Base-by-base conservation (phyloP, 2,113 vertebrate species). In the Vicugna pacos region DNA sequence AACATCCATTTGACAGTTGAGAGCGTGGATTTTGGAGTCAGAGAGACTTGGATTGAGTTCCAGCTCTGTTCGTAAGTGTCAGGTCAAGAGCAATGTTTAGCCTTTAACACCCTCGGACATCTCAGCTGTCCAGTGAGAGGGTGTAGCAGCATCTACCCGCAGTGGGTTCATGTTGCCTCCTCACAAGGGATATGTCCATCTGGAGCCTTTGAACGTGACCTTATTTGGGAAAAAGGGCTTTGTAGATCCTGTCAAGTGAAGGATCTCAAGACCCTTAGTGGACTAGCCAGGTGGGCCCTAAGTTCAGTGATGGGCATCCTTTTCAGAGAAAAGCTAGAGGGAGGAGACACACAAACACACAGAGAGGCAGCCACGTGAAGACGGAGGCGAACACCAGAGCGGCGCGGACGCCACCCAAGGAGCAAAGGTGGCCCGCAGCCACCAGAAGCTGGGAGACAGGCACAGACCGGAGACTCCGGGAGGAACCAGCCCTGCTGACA, bases 1-100 rank as follows among this genome's bases (percentile, higher is more conserved):
- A 22, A 30, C 15, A 4, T 8, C 3, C 0, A 0, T 32, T 3
- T 5, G n/a, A 0, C 0, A 11, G 26, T 3, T 42, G 5, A 58
- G 20, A 73, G 20, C 24, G 2, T 38, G 6, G 62, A 13, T 5
- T 42, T 17, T 13, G 60, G 79, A 28, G 48, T 76, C 69, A 28
- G 52, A 58, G 1, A 46, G 75, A 28, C 24, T 28, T 3, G 2
- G 15, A 11, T 6, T n/a, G 19, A 42, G 30, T 16, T 46, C 52
- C 0, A 1, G 2, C 35, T 70, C 65, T 13, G 42, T 67, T n/a
- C 6, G 2, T 4, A 73, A 65, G 30, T 10, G 14, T 35, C 26
- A 75, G 14, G 30, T 58, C 26, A 3, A 75, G 82, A 62, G 70
- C 35, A 35, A 32, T 11, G 15, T 38, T 32, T 77, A 8, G 22